phyloP scores from a whole-genome alignment of 2,113 vertebrate genomes.

The Erinaceus europaeus region DNA sequence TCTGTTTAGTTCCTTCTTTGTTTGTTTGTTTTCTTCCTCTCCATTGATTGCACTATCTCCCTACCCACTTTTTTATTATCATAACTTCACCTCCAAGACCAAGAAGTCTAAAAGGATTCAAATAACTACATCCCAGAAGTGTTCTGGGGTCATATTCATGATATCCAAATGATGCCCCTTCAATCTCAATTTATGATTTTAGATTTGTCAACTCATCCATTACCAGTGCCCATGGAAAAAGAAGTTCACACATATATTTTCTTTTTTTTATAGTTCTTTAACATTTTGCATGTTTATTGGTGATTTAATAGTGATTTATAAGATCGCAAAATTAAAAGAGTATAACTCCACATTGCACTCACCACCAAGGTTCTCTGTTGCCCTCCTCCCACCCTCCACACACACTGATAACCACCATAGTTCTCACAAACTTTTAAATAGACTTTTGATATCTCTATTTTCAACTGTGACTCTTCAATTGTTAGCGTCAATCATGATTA shows the following conservation, averaged over 20 bases:
- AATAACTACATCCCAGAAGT: background rate
- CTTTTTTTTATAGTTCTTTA: too few species aligned
- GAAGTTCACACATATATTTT: background rate
- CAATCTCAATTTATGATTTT: background rate
- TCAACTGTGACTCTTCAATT: background rate
- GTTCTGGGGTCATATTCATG: background rate
- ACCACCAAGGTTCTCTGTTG: too few species aligned
- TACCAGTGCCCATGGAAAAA: background rate
- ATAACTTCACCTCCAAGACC: background rate
- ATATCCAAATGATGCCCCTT: background rate
- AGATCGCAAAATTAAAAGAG: too few species aligned
- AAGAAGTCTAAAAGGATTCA: background rate
- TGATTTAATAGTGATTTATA: too few species aligned
- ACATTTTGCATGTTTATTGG: too few species aligned
- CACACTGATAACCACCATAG: too few species aligned
- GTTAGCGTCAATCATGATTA: background rate
- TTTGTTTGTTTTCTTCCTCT: background rate
- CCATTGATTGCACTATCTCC: background rate
- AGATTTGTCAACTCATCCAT: background rate
- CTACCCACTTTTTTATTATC: background rate
- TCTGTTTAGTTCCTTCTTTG: background rate
- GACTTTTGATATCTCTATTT: too few species aligned
- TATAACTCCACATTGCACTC: too few species aligned
- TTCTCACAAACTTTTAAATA: too few species aligned
- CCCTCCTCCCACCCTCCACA: too few species aligned